A percentile compares a stretch with the other conserved stretches of the same genome.
Conservation (phyloP, 2,113 vertebrate genomes). For the Asarcornis scutulata region DNA sequence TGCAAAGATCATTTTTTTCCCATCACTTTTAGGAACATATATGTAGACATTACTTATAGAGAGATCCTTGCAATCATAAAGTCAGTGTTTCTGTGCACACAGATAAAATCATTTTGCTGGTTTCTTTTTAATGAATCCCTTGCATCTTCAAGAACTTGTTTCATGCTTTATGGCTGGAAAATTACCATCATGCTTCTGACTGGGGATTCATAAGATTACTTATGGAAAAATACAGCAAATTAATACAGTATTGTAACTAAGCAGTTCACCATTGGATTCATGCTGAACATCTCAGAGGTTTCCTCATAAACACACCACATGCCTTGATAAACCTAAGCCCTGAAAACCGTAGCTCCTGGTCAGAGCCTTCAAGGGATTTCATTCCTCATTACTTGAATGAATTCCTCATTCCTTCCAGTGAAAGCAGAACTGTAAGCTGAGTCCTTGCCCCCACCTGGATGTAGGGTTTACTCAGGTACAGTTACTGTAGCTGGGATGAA, state of each 20-base stretch:
- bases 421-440: background rate
- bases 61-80: background rate
- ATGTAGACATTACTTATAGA: background rate
- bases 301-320: background rate
- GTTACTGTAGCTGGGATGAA: fast-evolving
- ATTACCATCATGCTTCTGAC: background rate
- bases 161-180: slow-evolving; percentile 17
- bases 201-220: slow-evolving; percentile 21
- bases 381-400: background rate
- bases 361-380: background rate
- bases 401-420: background rate
- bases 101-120: background rate
- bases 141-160: background rate
- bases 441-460: background rate
- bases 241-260: background rate
- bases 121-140: background rate
- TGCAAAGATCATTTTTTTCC: background rate
- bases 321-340: slow-evolving; percentile 9
- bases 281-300: background rate
- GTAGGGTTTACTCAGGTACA: background rate
- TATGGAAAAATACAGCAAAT: slow-evolving; percentile 10
- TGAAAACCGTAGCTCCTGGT: background rate
- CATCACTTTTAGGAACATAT: background rate
- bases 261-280: slow-evolving; percentile 3
- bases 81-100: background rate